A percentile compares a stretch with the other conserved stretches of the same genome.
Conservation (phyloP, 1,140 invertebrate genomes). For the Ostrea edulis region DNA sequence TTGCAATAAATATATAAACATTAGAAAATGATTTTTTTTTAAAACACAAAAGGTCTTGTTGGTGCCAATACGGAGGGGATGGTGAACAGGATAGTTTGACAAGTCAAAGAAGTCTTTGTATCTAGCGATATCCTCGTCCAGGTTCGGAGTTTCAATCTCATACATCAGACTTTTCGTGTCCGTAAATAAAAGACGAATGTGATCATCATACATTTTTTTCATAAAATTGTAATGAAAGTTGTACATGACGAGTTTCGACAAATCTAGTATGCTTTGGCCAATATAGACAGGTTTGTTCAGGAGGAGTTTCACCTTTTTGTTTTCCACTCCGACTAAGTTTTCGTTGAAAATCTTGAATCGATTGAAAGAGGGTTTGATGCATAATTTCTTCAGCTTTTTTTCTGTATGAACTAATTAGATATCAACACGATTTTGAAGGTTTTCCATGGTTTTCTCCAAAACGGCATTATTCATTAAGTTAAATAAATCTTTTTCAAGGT, state of each 20-base stretch:
- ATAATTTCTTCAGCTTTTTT: slow-evolving; percentile 31
- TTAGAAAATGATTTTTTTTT: too few species aligned
- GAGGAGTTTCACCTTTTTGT: too few species aligned
- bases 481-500: slow-evolving; percentile 78
- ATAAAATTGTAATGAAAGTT: slow-evolving; percentile 52
- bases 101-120: slow-evolving; percentile 28
- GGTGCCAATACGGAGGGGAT: slow-evolving; percentile 33
- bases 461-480: slow-evolving; percentile 78
- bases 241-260: slow-evolving; percentile 48
- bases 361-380: too few species aligned
- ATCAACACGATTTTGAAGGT: too few species aligned
- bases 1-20: too few species aligned
- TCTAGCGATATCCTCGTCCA: slow-evolving; percentile 22
- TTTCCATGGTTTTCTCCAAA: slow-evolving; percentile 48
- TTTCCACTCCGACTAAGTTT: too few species aligned
- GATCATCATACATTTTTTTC: slow-evolving; percentile 34
- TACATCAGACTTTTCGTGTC: slow-evolving; percentile 49
- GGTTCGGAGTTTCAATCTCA: slow-evolving; percentile 27
- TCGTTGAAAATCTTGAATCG: too few species aligned
- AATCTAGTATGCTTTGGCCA: slow-evolving; percentile 40
- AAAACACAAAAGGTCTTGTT: slow-evolving; percentile 36
- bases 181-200: slow-evolving; percentile 35
- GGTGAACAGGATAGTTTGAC: slow-evolving; percentile 47
- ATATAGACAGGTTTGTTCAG: slow-evolving; percentile 45
- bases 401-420: not conserved